Evolutionary conservation across 2,888 invertebrate genomes (phyloP).

Genomic region (Noctua fimbriata): DNA sequence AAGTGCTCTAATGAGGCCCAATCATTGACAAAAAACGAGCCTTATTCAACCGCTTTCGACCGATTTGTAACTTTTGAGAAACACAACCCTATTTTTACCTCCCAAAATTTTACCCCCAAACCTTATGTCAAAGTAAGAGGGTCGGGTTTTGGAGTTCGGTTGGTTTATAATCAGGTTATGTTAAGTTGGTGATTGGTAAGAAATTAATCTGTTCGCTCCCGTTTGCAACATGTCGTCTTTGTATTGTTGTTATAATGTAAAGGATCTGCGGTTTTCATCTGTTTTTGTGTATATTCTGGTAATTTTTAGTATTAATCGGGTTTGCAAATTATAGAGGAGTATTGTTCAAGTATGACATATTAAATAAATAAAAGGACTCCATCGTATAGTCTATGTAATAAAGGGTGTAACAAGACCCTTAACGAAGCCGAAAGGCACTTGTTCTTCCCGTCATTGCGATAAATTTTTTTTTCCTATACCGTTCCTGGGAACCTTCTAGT

Average conservation of each 20-base stretch:
- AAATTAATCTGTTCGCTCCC: slow-evolving; percentile 62
- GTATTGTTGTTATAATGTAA: slow-evolving; percentile 38
- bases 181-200: slow-evolving; percentile 41
- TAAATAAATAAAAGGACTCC: background rate
- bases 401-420: too few relatives aligned
- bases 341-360: background rate
- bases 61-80: slow-evolving; percentile 45
- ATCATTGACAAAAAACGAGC: slow-evolving; percentile 59
- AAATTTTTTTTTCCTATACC: too few relatives aligned
- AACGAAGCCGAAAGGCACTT: too few relatives aligned
- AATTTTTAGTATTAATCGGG: slow-evolving; percentile 39
- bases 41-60: slow-evolving; percentile 45
- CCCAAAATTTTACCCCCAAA: rapidly evolving
- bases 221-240: slow-evolving; percentile 67
- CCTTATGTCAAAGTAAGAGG: rapidly evolving
- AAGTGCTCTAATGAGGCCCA: slow-evolving; percentile 55
- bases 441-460: too few relatives aligned
- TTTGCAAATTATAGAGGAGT: slow-evolving; percentile 41
- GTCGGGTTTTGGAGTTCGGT: background rate
- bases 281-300: slow-evolving; percentile 42
- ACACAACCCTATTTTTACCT: background rate
- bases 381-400: background rate
- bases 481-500: too few relatives aligned
- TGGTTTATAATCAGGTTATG: background rate
- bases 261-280: slow-evolving; percentile 57